Evolutionary conservation across 2,113 vertebrate species (phyloP).

Genomic region (Haemorhous mexicanus): DNA sequence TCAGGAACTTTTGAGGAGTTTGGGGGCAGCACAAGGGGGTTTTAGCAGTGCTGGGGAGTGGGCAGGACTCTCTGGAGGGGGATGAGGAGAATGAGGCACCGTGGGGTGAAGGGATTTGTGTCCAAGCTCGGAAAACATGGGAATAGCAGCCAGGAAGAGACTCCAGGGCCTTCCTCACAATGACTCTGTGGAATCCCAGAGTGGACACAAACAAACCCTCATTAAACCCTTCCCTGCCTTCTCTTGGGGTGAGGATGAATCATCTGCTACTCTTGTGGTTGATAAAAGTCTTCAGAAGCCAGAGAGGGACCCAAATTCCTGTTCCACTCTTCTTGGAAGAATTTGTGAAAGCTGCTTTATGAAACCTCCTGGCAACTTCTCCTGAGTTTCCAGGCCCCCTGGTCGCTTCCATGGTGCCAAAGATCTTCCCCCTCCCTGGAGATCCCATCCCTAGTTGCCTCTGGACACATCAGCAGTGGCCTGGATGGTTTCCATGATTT

Average conservation of each 20-base stretch:
- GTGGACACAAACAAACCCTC: background rate
- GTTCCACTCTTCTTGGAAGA: background rate
- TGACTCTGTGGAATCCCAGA: background rate
- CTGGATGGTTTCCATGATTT: background rate
- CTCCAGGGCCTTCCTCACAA: background rate
- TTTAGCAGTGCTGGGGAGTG: rapidly evolving
- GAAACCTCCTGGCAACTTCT: background rate
- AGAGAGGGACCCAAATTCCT: background rate
- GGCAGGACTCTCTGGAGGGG: background rate
- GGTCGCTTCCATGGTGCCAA: rapidly evolving
- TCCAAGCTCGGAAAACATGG: background rate
- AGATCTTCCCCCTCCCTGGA: background rate
- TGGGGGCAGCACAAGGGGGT: background rate
- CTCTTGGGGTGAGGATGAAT: background rate
- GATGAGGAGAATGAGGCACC: background rate
- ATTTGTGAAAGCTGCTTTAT: background rate
- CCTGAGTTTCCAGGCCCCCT: background rate
- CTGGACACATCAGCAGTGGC: background rate
- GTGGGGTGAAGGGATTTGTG: background rate
- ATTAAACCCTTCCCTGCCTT: background rate
- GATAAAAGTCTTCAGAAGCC: background rate
- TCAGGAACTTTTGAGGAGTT: background rate
- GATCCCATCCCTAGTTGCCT: background rate
- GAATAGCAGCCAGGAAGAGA: background rate
- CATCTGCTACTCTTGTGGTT: background rate